Base-by-base conservation (phyloP, 2,113 vertebrate species). In the Pomatorhinus ruficollis region DNA sequence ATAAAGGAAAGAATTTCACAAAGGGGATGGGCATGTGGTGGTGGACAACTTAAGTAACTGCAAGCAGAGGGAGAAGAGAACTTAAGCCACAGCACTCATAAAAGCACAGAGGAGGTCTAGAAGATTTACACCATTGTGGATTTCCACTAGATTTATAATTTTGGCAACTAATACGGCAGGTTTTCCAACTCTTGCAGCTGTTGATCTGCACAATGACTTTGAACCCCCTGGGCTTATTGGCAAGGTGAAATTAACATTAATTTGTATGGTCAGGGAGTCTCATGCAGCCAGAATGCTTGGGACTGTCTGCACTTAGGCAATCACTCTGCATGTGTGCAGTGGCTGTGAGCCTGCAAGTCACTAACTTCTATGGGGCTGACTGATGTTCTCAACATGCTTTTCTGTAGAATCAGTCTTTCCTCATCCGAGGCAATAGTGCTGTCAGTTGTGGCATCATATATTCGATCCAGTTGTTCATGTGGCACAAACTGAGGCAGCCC, bases 181-280 rank as follows among this genome's bases (percentile, higher is more conserved):
- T 53, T 59, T 93, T 93, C 69, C 60, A 84, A 28, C 16, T 78
- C 23, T 25, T 94, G 40, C 63, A 96, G 66, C 57, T 71, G 65
- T 76, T 64, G 78, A 40, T 59, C 33, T 82, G 24, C 22, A 35
- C 49, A 74, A 17, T 37, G 39, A 59, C 42, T 87, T 74, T 70
- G 37, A 88, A 27, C 6, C 18, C 27, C 12, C 7, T n/a, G 68
- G 66, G 33, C 11, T 80, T 92, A 77, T 6, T 31, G 24, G 19
- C 22, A 53, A 53, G 59, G 65, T 68, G 44, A 90, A 83, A 68
- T 47, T 27, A 68, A 35, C 0, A 0, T 64, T 56, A 33, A 31
- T 89, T 78, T 74, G 2, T 52, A 17, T 30, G 18, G 10, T 40
- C 40, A 31, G 33, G 23, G n/a, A 87, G 33, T 47, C 75, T 24